Evolutionary conservation across 2,888 invertebrate genomes (phyloP), one percentile per base, ranked within the genome.

Genomic region (Acheta domesticus): DNA sequence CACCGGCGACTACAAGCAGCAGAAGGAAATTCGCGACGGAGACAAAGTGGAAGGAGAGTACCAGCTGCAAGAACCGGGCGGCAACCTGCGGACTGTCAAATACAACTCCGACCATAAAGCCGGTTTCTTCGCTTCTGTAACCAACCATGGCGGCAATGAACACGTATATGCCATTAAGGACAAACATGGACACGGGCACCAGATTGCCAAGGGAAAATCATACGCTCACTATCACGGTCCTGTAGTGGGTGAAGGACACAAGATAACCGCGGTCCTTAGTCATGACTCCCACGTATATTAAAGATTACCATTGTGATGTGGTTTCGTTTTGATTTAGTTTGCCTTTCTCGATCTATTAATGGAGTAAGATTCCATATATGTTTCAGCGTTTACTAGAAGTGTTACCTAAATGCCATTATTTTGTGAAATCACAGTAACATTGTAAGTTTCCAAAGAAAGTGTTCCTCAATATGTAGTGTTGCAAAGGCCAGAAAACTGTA

Each of bases 61-160:
- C 48, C 48, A 23, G 12, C 48, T 62, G 62, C 36, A 48, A 48
- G 76, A 76, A 48, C 76, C 76, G 11, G 11, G 49, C 11, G 76
- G 76, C 19, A 76, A 76, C 48, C 48, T 76, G 12, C 48, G 82
- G 82, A 88, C 89, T 74, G 91, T 91, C 48, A 89, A 91, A 83
- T 91, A 91, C 84, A 89, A 90, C 48, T 89, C 91, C 21, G 90
- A 90, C 79, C 81, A 81, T 82, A 83, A 84, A 62, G 62, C 62
- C 8, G 62, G 62, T 19, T 62, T 62, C n/a, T 62, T 62, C n/a
- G 62, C 62, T n/a, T 19, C 62, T 14, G 62, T 62, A 19, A n/a
- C n/a, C 62, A 62, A 62, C 62, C 62, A 62, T 16, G 36, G 36
- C 36, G 36, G 36, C 36, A 36, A 36, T 36, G 36, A 36, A 36